Evolutionary conservation across 2,888 invertebrate species (phyloP), one percentile per base, ranked within the genome.

Genomic region (Carterocephalus palaemon): DNA sequence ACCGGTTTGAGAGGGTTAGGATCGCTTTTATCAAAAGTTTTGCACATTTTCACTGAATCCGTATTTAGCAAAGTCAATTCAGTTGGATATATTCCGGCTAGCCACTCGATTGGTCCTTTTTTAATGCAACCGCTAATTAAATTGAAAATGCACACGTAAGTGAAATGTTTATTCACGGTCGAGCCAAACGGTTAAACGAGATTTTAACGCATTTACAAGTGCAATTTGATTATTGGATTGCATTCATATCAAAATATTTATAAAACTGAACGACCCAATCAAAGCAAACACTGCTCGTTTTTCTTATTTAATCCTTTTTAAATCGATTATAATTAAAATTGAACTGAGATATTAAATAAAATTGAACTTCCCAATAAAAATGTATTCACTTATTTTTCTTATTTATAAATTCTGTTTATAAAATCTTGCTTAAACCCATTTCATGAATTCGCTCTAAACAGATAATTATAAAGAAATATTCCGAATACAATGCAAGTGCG

Each of bases 1-100:
- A 51, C 51, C 51, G 53, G 51, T 53, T 50, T 34, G 50, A 52
- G 51, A 56, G 55, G 49, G 54, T 52, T 53, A 33, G 52, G 47
- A 49, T 47, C 41, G 56, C 54, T 57, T 57, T 56, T 54, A 54
- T 54, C n/a, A n/a, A 56, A 56, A 54, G 34, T 56, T 56, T 56
- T 48, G 49, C 54, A 50, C 43, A 42, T 38, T 45, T 38, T 32
- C 41, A 33, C 31, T 37, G 43, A 31, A 37, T 17, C 29, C 16
- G 29, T 29, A 42, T 43, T 36, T 24, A 29, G 43, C 43, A 24
- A 16, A 16, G 28, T 31, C 39, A 39, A 20, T 31, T 32, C 38
- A 37, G n/a, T 45, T 45, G 24, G 38, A 19, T 22, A 45, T 45
- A 32, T 45, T 45, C 45, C 38, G 45, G 32, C 17, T 9, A 17